A percentile compares a stretch with the other conserved stretches of the same genome.
phyloP scores from a whole-genome alignment of 2,888 invertebrate species.

The Chymomyza amoena region DNA sequence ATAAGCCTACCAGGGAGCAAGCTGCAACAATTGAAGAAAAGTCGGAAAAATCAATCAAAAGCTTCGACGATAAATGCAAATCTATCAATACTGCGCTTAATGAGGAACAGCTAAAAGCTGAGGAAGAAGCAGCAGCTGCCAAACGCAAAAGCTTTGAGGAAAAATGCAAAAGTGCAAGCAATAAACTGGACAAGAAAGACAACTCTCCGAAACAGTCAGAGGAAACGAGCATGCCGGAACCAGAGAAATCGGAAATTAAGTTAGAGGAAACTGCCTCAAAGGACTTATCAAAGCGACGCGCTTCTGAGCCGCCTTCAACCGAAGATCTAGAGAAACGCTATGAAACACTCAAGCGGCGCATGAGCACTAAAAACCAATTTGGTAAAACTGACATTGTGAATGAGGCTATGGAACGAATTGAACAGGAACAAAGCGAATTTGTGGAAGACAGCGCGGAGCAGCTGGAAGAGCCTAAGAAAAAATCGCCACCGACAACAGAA shows the following conservation, averaged over 20 bases:
- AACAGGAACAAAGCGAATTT: conserved; percentile 51
- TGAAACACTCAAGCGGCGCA: conserved; percentile 60
- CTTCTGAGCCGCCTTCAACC: conserved; percentile 69
- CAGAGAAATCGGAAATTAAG: background rate
- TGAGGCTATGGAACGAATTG: conserved; percentile 55
- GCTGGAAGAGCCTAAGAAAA: conserved; percentile 18
- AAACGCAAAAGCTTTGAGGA: conserved; percentile 12
- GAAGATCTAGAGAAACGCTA: conserved; percentile 72
- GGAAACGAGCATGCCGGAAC: background rate
- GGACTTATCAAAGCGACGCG: conserved; percentile 46
- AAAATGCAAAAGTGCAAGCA: conserved; percentile 12
- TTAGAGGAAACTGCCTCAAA: background rate
- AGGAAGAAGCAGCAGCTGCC: conserved; percentile 1
- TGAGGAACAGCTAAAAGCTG: conserved; percentile 3
- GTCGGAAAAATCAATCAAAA: conserved; percentile 23
- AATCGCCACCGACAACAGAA: conserved; percentile 49
- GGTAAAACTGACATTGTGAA: conserved; percentile 45
- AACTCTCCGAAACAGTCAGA: background rate
- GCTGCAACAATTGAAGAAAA: conserved; percentile 6
- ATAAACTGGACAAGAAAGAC: conserved; percentile 3
- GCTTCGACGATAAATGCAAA: conserved; percentile 48
- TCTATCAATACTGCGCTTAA: conserved; percentile 23
- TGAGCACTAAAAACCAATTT: conserved; percentile 51
- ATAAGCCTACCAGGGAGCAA: background rate
- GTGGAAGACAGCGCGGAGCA: conserved; percentile 11